Evolutionary conservation across 1,140 invertebrate genomes (phyloP), one percentile per base, ranked within the genome.

Genomic region (Mizuhopecten yessoensis): DNA sequence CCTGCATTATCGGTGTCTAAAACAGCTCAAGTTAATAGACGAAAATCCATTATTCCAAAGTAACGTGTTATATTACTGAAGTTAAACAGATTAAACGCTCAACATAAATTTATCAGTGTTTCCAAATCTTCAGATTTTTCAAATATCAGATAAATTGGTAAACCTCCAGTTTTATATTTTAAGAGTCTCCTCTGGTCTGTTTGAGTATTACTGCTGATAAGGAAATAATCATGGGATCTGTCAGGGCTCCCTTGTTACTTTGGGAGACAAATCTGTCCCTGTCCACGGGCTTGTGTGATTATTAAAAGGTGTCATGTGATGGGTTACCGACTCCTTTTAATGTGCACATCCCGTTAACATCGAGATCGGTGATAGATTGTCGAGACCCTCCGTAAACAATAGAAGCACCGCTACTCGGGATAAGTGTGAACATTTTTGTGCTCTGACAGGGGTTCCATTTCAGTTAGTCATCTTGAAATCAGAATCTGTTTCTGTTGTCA

Each of bases 41-140:
- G 57, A 75, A 29, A 75, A 75, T 75, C 57, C 57, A 75, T 75
- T 75, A 75, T 75, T 75, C 57, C n/a, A 17, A 75, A 75, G 57
- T 75, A 75, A 75, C 57, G 57, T 75, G 57, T 75, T 75, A 75
- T 75, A 75, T 75, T 75, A 75, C 57, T 75, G 23, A 75, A 75
- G 57, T 75, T 75, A 75, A 75, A 75, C 57, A 75, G 57, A 75
- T 75, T 75, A 75, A 75, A 75, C 57, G 57, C 57, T 75, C 57
- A 75, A 75, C 57, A 29, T 75, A 75, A 75, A 75, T 75, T 75
- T 75, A 75, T 75, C 57, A 75, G 57, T 17, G 29, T 75, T 75
- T 75, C 57, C n/a, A 29, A 23, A 75, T 75, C 57, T 75, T 17
- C n/a, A 5, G 57, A 75, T 75, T 75, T 75, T 75, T 75, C 57